Evolutionary conservation across 2,113 vertebrate species (phyloP).

Genomic region (Dasyprocta punctata): DNA sequence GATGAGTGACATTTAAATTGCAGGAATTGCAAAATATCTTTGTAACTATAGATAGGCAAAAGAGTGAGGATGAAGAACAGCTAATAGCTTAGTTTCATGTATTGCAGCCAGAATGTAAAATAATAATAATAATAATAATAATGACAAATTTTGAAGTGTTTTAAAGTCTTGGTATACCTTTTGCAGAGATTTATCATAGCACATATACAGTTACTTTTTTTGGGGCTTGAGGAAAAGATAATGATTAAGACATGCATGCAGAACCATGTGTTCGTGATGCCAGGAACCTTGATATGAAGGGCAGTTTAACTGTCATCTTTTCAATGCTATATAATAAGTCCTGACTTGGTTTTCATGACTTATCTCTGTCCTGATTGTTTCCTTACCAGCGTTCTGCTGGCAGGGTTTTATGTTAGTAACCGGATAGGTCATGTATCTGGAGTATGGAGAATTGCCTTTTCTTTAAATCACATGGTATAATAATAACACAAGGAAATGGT

Average conservation of each 20-base stretch:
- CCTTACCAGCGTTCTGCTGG: not conserved
- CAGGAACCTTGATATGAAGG: not conserved
- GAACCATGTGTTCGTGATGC: not conserved
- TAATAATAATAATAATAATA: not conserved
- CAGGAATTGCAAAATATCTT: not conserved
- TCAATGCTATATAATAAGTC: not conserved
- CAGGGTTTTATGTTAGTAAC: not conserved
- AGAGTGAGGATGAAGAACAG: not conserved
- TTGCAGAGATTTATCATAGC: not conserved
- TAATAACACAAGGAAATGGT: not conserved
- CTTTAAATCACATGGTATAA: not conserved
- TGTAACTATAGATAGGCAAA: not conserved
- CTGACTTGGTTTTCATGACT: not conserved
- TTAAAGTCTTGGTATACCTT: not conserved
- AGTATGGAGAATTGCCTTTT: not conserved
- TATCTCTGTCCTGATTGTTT: not conserved
- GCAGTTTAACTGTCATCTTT: not conserved
- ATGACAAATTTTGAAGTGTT: not conserved
- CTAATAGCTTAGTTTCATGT: constrained; percentile 28
- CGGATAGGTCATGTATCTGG: not conserved
- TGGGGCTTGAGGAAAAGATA: not conserved
- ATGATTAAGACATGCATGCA: not conserved
- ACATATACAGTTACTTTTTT: not conserved
- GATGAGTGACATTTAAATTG: not conserved
- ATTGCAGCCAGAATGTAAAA: not conserved